A percentile compares a stretch with the other conserved stretches of the same genome.
These are phyloP conservation scores for Eublepharis macularius DNA, from an alignment of 2,113 vertebrate genomes.

Conservation along the genomic window DNA sequence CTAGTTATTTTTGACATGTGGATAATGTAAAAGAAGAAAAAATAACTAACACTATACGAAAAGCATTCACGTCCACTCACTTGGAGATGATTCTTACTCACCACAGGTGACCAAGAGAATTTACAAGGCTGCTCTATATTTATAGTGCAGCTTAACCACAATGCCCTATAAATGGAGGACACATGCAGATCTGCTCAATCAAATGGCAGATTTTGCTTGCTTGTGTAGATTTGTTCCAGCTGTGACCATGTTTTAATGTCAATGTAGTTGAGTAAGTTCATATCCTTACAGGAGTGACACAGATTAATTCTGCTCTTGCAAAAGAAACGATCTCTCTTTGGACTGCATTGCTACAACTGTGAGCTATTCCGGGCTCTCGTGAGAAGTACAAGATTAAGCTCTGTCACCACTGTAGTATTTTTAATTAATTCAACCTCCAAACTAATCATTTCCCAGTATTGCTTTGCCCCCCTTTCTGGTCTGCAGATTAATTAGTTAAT, in stretches of 20 bases:
- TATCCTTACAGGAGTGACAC: constrained; percentile 33
- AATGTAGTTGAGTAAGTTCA: constrained; percentile 26
- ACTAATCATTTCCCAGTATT: constrained; percentile 34
- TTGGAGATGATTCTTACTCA: neutral
- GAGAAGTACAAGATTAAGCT: constrained; percentile 71
- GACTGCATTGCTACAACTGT: constrained; percentile 58
- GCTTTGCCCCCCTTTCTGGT: constrained; percentile 46
- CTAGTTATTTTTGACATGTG: neutral
- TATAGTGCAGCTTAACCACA: neutral
- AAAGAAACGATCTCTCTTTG: constrained; percentile 47
- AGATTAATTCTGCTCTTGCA: constrained; percentile 64
- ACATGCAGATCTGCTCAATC: neutral
- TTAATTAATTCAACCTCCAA: constrained; percentile 72
- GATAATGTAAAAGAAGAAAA: neutral
- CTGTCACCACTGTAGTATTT: constrained; percentile 65
- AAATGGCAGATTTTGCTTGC: neutral
- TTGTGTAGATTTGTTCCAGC: constrained; percentile 29
- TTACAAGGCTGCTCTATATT: neutral
- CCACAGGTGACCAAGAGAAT: neutral
- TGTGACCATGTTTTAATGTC: constrained; percentile 34
- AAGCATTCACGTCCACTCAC: neutral
- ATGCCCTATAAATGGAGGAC: neutral
- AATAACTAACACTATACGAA: neutral
- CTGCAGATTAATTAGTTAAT: constrained; percentile 57
- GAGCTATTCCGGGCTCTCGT: constrained; percentile 59